These are phyloP conservation scores for Corvus hawaiiensis DNA, from an alignment of 2,113 vertebrate species.

Conservation along the genomic window DNA sequence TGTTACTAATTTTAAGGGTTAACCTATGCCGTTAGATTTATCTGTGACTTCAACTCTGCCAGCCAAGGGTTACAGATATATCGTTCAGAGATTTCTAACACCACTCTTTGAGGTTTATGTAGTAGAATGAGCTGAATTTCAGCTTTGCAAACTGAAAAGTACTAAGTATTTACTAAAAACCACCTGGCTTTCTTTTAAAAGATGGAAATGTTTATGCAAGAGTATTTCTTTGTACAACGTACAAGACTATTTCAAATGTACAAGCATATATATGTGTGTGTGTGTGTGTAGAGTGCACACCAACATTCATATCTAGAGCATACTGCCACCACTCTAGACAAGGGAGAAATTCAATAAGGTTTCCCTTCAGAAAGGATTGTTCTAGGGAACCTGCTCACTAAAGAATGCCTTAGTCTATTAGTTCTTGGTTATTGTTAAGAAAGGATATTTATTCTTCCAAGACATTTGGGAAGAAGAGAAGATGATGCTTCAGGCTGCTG, in stretches of 20 bases:
- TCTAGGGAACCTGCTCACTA: background rate
- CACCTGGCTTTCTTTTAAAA: accelerated
- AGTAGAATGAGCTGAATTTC: background rate
- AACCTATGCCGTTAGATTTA: background rate
- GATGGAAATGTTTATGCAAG: background rate
- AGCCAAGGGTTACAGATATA: background rate
- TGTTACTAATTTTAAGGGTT: background rate
- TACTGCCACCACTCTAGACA: background rate
- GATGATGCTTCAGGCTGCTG: background rate
- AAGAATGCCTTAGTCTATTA: background rate
- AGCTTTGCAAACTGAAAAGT: background rate
- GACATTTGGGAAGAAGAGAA: background rate
- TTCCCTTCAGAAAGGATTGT: background rate
- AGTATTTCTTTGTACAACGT: background rate
- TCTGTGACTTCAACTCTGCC: background rate
- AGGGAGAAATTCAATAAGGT: background rate
- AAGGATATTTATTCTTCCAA: background rate
- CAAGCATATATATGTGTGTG: accelerated
- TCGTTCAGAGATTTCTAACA: background rate
- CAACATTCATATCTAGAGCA: background rate
- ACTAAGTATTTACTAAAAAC: background rate
- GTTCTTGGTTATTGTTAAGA: background rate
- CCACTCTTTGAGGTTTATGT: background rate
- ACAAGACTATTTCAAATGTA: background rate
- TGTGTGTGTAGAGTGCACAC: background rate